Evolutionary conservation across 2,113 vertebrate species (phyloP).

Genomic region (Anhinga rufa): DNA sequence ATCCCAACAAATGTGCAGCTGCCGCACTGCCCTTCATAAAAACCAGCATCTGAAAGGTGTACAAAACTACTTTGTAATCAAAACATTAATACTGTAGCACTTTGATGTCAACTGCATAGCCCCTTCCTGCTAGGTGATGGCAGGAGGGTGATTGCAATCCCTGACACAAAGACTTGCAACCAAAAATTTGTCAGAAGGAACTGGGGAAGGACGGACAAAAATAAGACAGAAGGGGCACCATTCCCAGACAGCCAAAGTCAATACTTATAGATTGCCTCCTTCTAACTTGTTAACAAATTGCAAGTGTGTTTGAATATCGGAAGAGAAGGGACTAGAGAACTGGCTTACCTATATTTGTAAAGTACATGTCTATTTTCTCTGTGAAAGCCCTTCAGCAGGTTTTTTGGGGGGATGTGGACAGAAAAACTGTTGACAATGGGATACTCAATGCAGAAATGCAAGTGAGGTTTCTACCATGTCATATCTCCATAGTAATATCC

Average conservation of each 20-base stretch:
- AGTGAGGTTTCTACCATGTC: neutral
- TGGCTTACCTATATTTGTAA: neutral
- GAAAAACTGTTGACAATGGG: neutral
- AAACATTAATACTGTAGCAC: neutral
- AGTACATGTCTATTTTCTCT: neutral
- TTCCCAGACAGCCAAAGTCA: neutral
- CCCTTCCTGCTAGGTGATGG: neutral
- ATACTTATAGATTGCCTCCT: neutral
- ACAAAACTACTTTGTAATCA: neutral
- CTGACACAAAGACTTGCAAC: neutral
- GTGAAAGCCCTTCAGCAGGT: neutral
- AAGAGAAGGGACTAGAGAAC: neutral
- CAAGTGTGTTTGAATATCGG: neutral
- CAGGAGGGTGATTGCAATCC: neutral
- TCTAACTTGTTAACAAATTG: neutral
- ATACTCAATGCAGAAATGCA: neutral
- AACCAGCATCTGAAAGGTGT: neutral
- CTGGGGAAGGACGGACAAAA: neutral
- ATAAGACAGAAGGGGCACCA: accelerated
- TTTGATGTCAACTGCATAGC: neutral
- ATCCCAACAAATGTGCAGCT: neutral
- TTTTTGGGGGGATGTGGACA: neutral
- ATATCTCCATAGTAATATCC: neutral
- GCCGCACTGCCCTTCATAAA: neutral
- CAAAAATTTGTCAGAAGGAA: neutral